These are phyloP conservation scores for Cacatua alba DNA, from an alignment of 2,113 vertebrate species.

Conservation along the genomic window DNA sequence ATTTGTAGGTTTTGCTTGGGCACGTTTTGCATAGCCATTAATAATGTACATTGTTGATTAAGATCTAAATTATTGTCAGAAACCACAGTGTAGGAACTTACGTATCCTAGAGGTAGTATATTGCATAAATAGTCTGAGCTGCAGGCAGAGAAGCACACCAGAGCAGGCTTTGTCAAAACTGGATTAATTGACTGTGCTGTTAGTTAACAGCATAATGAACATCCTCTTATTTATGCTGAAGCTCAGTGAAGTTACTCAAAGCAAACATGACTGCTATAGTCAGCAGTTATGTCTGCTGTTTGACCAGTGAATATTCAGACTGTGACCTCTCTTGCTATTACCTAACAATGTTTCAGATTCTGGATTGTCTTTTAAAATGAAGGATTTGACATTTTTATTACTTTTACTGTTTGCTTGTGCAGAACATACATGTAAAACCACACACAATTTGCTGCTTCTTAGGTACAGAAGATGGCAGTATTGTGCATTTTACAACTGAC, in stretches of 20 bases:
- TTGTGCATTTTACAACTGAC: conserved; percentile 22
- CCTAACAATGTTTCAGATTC: neutral
- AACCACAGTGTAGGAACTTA: neutral
- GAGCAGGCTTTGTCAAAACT: neutral
- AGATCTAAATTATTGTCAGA: neutral
- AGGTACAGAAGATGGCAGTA: conserved; percentile 56
- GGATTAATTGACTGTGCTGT: neutral
- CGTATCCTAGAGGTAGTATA: neutral
- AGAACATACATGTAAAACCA: neutral
- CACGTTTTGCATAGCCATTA: neutral
- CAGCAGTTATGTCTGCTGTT: neutral
- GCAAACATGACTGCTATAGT: neutral
- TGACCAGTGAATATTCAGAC: neutral
- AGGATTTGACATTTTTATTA: neutral
- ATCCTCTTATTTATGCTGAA: neutral
- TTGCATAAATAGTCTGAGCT: neutral
- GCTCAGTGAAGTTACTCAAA: neutral
- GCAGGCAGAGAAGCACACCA: neutral
- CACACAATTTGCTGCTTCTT: neutral
- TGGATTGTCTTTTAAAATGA: neutral
- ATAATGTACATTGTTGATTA: neutral
- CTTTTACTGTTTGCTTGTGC: neutral
- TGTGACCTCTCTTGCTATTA: neutral
- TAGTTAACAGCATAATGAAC: neutral
- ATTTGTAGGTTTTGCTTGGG: neutral